phyloP scores from a whole-genome alignment of 2,113 vertebrate species.

The Gobiocypris rarus region DNA sequence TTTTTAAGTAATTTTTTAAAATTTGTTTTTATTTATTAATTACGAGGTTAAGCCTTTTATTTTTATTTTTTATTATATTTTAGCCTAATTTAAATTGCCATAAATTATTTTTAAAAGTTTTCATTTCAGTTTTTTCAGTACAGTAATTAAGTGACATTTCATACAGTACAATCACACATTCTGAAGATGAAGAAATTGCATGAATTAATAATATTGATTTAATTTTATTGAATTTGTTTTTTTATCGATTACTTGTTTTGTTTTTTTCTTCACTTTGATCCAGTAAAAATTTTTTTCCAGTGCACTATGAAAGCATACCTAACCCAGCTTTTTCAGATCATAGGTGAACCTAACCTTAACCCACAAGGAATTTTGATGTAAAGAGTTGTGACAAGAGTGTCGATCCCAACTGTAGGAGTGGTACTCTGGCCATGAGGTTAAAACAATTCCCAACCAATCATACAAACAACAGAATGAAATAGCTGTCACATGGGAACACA shows the following conservation, averaged over 20 bases:
- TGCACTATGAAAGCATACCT: slow-evolving; percentile 6
- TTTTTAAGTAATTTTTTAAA: not conserved
- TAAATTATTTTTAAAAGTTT: not conserved
- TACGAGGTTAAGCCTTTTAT: not conserved
- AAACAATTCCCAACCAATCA: slow-evolving; percentile 57
- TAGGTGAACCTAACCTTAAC: slow-evolving; percentile 29
- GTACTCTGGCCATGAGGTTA: slow-evolving; percentile 45
- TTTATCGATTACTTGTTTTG: too few species aligned
- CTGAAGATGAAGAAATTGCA: too few species aligned
- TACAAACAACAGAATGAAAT: slow-evolving; percentile 55
- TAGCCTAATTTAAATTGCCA: not conserved
- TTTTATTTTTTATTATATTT: not conserved
- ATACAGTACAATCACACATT: too few species aligned
- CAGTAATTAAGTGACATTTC: too few species aligned
- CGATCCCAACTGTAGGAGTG: slow-evolving; percentile 43
- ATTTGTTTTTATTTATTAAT: not conserved
- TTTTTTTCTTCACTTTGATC: too few species aligned
- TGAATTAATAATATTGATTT: too few species aligned
- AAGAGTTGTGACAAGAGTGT: slow-evolving; percentile 46
- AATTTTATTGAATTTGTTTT: too few species aligned
- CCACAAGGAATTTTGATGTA: slow-evolving; percentile 13
- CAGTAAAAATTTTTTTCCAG: too few species aligned
- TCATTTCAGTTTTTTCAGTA: not conserved
- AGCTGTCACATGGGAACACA: slow-evolving; percentile 55
- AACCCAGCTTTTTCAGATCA: not conserved